Evolutionary conservation across 1,140 invertebrate genomes (phyloP).

Genomic region (Melitaea cinxia): DNA sequence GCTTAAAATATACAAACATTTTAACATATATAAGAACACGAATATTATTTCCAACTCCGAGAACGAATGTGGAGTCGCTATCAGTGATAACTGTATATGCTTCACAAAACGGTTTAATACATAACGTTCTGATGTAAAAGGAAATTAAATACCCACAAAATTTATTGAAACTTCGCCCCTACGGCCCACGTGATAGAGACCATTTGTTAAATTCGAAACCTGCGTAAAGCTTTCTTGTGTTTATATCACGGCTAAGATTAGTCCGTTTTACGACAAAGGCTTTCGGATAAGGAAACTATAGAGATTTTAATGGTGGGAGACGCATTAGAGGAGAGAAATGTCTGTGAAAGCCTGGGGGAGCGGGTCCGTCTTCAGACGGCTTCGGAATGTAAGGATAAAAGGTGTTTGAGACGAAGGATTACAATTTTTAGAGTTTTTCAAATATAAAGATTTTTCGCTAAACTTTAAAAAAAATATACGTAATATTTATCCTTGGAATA

Average conservation of each 20-base stretch:
- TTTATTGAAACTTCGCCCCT: background rate
- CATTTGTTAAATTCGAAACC: background rate
- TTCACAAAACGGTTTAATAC: slow-evolving; percentile 2
- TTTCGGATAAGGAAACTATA: slow-evolving; percentile 33
- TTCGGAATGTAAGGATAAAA: background rate
- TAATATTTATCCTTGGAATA: too few relatives aligned
- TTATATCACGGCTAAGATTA: slow-evolving; percentile 25
- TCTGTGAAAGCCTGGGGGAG: slow-evolving; percentile 19
- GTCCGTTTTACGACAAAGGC: slow-evolving; percentile 42
- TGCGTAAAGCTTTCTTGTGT: slow-evolving; percentile 16
- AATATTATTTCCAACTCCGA: background rate
- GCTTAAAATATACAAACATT: background rate
- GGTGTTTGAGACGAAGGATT: slow-evolving; percentile 1
- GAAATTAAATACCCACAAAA: background rate
- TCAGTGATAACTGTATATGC: slow-evolving; percentile 3
- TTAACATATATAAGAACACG: background rate
- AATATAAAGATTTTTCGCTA: too few relatives aligned
- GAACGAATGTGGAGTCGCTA: background rate
- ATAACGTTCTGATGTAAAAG: background rate
- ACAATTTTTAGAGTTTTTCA: background rate
- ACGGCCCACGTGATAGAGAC: background rate
- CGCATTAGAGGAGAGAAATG: slow-evolving; percentile 25
- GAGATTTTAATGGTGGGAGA: slow-evolving; percentile 26
- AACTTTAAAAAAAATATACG: too few relatives aligned
- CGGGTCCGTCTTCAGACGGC: background rate